phyloP scores from a whole-genome alignment of 2,797 vertebrate genomes.

The Phrynocephalus forsythii region DNA sequence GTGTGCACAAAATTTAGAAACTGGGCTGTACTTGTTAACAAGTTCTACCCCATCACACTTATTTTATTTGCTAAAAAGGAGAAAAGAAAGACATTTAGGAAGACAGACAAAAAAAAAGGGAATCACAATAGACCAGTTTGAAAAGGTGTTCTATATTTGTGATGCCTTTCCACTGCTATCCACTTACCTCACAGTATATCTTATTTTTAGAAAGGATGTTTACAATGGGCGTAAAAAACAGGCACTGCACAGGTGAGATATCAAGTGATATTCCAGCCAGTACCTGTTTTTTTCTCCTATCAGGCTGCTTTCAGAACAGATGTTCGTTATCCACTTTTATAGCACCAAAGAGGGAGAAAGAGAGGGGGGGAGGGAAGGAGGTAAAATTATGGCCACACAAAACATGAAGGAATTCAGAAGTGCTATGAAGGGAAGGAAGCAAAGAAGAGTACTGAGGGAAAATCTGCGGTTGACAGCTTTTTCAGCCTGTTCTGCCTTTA shows the following conservation, averaged over 20 bases:
- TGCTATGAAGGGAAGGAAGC: background rate
- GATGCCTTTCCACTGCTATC: background rate
- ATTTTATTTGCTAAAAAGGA: background rate
- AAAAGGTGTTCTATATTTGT: conserved; percentile 26
- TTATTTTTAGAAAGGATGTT: conserved; percentile 51
- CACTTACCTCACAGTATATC: conserved; percentile 43
- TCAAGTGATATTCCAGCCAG: conserved; percentile 37
- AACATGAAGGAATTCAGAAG: background rate
- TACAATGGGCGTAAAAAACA: conserved; percentile 23
- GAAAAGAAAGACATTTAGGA: conserved; percentile 10
- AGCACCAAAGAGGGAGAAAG: background rate
- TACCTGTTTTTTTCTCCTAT: conserved; percentile 15
- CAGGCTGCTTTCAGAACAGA: conserved; percentile 11
- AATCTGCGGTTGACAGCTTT: background rate
- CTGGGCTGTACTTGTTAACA: background rate
- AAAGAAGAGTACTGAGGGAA: background rate
- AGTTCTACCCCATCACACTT: background rate
- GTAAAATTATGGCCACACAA: background rate
- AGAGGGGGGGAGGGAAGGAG: background rate
- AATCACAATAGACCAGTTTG: background rate
- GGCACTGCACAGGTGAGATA: conserved; percentile 43
- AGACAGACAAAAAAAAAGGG: background rate
- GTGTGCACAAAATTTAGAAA: conserved; percentile 5
- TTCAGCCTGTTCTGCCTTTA: background rate
- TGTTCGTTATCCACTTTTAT: conserved; percentile 11